Conservation (phyloP, 2,113 vertebrate species). For the Passer domesticus region DNA sequence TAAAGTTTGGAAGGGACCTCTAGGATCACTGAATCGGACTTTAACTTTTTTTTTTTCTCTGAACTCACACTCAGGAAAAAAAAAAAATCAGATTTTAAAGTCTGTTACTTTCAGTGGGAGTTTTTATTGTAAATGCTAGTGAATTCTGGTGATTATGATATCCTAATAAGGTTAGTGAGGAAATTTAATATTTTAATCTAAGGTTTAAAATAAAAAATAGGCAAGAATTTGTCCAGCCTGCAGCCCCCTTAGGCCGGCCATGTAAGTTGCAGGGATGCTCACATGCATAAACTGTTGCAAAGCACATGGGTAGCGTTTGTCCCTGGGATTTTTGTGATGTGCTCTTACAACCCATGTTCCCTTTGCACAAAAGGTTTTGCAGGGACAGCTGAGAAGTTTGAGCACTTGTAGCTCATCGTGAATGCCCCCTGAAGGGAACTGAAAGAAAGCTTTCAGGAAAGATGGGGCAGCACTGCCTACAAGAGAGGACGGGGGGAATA, state of each 20-base stretch:
- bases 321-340: rapidly evolving
- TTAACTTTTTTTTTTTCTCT: background rate
- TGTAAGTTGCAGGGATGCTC: rapidly evolving
- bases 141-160: background rate
- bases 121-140: background rate
- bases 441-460: background rate
- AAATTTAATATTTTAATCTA: background rate
- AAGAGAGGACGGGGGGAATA: background rate
- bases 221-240: background rate
- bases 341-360: rapidly evolving
- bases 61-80: background rate
- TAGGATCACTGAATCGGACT: background rate
- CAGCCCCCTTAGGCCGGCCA: rapidly evolving
- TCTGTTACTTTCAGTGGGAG: background rate
- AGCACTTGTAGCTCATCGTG: rapidly evolving
- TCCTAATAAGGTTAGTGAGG: background rate
- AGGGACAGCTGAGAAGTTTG: background rate
- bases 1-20: background rate
- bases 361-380: rapidly evolving
- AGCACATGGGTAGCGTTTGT: rapidly evolving
- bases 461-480: no score
- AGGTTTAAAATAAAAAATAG: background rate
- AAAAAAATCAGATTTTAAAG: background rate
- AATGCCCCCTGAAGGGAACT: background rate
- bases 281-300: rapidly evolving